phyloP scores from a whole-genome alignment of 2,797 vertebrate genomes.

The Tolypeutes matacus region DNA sequence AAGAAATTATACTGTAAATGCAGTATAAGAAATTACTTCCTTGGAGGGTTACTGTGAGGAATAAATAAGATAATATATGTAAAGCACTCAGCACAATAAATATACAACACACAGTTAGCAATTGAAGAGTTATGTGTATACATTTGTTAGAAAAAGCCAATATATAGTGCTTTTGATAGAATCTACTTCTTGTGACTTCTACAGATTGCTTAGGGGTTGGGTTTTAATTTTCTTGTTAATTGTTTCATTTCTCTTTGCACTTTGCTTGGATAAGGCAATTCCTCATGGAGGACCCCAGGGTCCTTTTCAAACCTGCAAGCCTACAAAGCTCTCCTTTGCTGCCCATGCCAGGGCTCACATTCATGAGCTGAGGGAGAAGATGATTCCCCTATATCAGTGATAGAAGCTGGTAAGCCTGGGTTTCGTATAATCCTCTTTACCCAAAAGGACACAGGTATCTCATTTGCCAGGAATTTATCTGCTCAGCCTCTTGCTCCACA shows the following conservation, averaged over 20 bases:
- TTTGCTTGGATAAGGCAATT: background rate
- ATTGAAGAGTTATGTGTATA: background rate
- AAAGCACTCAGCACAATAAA: background rate
- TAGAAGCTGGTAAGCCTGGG: background rate
- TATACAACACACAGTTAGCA: background rate
- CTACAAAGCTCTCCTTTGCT: background rate
- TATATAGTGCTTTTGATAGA: background rate
- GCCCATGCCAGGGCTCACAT: background rate
- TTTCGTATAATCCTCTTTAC: background rate
- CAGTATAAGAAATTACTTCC: background rate
- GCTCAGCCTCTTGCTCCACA: background rate
- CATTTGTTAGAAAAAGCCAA: background rate
- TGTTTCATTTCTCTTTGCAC: constrained; percentile 15
- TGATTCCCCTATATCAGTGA: background rate
- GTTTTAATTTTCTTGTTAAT: constrained; percentile 21
- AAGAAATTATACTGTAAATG: too few species aligned
- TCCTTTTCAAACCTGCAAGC: background rate
- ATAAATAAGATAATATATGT: background rate
- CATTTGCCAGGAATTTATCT: background rate
- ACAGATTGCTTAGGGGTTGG: background rate
- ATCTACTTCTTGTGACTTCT: background rate
- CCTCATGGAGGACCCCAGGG: background rate
- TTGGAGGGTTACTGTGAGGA: background rate
- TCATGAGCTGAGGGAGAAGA: background rate
- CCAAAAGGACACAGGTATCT: background rate